Conservation (phyloP, 2,797 vertebrate species). For the Platyrinchus mystaceus region DNA sequence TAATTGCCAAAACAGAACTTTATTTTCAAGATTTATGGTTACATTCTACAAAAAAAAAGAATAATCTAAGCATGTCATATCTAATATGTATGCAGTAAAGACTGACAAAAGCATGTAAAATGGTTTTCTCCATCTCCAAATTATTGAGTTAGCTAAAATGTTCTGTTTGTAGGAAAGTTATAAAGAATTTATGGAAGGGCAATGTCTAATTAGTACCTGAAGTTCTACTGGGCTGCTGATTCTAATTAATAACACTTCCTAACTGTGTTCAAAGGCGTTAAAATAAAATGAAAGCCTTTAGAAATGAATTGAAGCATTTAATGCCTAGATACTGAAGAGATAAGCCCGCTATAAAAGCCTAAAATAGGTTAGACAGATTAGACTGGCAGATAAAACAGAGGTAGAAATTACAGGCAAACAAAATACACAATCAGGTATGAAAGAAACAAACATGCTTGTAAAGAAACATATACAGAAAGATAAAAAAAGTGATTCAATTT, state of each 20-base stretch:
- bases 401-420: not conserved
- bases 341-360: constrained; percentile 9
- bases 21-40: not conserved
- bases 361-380: constrained; percentile 47
- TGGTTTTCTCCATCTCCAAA: constrained; percentile 1
- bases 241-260: constrained; percentile 61
- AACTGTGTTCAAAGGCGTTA: constrained; percentile 47
- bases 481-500: not conserved
- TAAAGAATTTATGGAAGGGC: constrained; percentile 12
- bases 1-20: not conserved
- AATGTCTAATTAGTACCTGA: constrained; percentile 53
- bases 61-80: not conserved
- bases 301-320: constrained; percentile 43
- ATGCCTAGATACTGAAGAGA: constrained; percentile 29
- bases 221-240: constrained; percentile 8
- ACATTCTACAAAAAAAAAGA: not conserved
- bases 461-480: not conserved
- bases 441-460: not conserved
- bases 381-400: constrained; percentile 22
- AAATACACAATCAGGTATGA: not conserved
- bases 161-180: constrained; percentile 7
- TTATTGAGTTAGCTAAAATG: constrained; percentile 35
- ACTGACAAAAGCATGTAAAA: not conserved
- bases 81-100: not conserved
- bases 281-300: constrained; percentile 52